Base-by-base conservation (phyloP, 1,140 invertebrate species). In the Antheraea pernyi region DNA sequence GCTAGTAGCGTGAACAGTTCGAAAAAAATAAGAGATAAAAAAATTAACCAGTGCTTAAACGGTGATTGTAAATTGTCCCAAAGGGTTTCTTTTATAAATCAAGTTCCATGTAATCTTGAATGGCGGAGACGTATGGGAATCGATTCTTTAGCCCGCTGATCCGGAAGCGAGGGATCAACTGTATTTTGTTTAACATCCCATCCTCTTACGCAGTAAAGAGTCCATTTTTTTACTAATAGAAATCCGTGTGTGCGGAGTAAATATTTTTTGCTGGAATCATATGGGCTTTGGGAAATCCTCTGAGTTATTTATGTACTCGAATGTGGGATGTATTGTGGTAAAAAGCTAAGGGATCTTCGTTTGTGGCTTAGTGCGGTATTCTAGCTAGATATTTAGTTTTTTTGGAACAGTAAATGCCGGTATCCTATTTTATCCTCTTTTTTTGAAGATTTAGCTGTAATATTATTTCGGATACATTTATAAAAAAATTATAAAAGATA, bases 181-280 rank as follows among this genome's bases (percentile, higher is more conserved):
- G 72, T 74, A 72, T 72, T 72, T 71, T 73, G 71, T 69, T 76
- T 76, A 73, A 69, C 75, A 71, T 76, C 60, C 69, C 67, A 46
- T 69, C 58, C 66, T 68, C 11, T 22, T 36, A 36, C 60, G 30
- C 60, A 53, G 46, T 53, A 53, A 53, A 53, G 46, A 53, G 46
- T 53, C 46, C 46, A 53, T 53, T 53, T 53, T 36, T 30, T 61
- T 61, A 0, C 19, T 61, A 61, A 60, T 30, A 16, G 19, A 36
- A 61, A 61, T 10, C 60, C 60, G 19, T 22, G 60, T 16, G 19
- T 61, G 3, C 60, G 19, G 8, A 36, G 60, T 61, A 61, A 61
- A 61, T 61, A 61, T 61, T 61, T 61, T 61, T 61, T 61, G 30
- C 18, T 11, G 19, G 60, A 16, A 22, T 61, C 60, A 36, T 61